Evolutionary conservation across 2,888 invertebrate genomes (phyloP), one percentile per base, ranked within the genome.

Genomic region (Trichogramma dendrolimi): DNA sequence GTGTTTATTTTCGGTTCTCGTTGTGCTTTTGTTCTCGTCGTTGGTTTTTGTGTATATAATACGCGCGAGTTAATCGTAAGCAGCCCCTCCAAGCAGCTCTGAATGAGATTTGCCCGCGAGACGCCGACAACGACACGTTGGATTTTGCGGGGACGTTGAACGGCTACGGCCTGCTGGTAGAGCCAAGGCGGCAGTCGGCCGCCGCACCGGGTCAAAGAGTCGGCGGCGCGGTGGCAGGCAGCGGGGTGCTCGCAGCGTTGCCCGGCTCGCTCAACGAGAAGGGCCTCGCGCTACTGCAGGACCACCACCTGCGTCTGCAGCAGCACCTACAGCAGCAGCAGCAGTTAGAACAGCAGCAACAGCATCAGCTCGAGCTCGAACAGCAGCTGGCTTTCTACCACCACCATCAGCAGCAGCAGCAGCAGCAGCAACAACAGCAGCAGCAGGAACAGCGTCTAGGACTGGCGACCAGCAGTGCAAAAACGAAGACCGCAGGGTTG

Each of bases 401-500:
- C 39, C 67, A 60, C 55, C 67, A 59, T 43, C 67, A 58, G 49
- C 73, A 71, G 47, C 68, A 55, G 42, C 71, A 61, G 55, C 67
- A 55, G 60, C 67, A 60, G 61, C 79, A 78, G 69, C 73, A 75
- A 44, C 60, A 66, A 50, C 71, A 69, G 40, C 43, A 54, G 43
- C 43, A 39, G 43, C 11, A 7, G n/a, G 11, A 14, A 6, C 46
- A 46, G 8, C 46, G n/a, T 10, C 8, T 10, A 10, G n/a, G n/a
- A 2, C n/a, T 46, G 46, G n/a, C 46, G n/a, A 46, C 10, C 8
- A 46, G n/a, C 8, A 46, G 8, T 46, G 8, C n/a, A 46, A 75
- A 75, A 53, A 60, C 66, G 56, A 73, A 75, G 72, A 72, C 75
- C 71, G 79, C 81, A 81, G 83, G 83, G 80, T 83, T 84, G 84